Evolutionary conservation across 2,113 vertebrate species (phyloP).

Genomic region (Oreochromis spilurus): DNA sequence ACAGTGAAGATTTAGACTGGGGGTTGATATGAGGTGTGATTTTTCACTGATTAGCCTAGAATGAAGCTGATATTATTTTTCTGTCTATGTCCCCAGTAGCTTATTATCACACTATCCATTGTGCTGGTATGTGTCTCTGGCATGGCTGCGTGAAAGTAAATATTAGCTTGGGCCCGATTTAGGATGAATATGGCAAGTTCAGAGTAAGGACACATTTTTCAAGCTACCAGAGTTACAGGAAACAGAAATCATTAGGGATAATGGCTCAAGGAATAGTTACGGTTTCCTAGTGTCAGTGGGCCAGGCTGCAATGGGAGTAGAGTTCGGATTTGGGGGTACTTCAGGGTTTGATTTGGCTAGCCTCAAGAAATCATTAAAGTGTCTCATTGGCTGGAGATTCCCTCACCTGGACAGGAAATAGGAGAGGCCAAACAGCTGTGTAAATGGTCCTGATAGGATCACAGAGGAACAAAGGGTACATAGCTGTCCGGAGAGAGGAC

Average conservation of each 20-base stretch:
- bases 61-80: not conserved
- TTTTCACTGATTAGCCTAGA: slow-evolving; percentile 1
- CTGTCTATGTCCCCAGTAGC: not conserved
- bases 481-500: not conserved
- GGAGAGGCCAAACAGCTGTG: slow-evolving; percentile 17
- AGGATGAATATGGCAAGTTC: slow-evolving; percentile 26
- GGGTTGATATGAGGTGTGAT: not conserved
- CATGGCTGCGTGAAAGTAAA: slow-evolving; percentile 12
- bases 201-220: slow-evolving; percentile 31
- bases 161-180: not conserved
- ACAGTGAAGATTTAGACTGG: not conserved
- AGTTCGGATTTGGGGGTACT: not conserved
- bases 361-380: not conserved
- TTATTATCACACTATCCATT: not conserved
- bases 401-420: slow-evolving; percentile 39
- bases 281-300: slow-evolving; percentile 23
- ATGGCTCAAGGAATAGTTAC: not conserved
- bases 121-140: slow-evolving; percentile 13
- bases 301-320: not conserved
- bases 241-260: slow-evolving; percentile 23
- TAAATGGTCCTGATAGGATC: slow-evolving; percentile 16
- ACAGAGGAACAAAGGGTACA: not conserved
- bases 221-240: slow-evolving; percentile 25
- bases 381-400: not conserved
- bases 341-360: slow-evolving; percentile 18